Evolutionary conservation across 2,797 vertebrate species (phyloP).

Genomic region (Hipposideros larvatus): DNA sequence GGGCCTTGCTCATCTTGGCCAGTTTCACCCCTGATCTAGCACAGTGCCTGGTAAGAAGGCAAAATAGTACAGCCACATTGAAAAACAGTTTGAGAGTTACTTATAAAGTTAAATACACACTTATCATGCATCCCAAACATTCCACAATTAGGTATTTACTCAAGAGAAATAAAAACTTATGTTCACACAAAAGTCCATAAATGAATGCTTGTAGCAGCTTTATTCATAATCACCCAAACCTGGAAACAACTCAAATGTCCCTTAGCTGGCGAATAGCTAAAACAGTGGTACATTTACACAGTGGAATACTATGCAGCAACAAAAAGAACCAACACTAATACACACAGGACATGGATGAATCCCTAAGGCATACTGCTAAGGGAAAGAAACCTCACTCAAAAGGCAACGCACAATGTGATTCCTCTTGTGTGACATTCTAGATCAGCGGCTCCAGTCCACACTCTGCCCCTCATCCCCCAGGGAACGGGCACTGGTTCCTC

Average conservation of each 20-base stretch:
- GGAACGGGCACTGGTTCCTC: rapidly evolving
- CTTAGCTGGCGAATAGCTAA: background rate
- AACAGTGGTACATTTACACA: rapidly evolving
- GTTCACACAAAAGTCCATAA: background rate
- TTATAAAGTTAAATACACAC: background rate
- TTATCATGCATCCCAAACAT: too few species aligned
- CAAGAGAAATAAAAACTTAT: background rate
- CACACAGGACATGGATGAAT: rapidly evolving
- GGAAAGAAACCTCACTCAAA: background rate
- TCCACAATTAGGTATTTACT: background rate
- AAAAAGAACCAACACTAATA: rapidly evolving
- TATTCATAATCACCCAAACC: background rate
- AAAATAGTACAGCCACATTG: background rate
- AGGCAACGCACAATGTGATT: background rate
- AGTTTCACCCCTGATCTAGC: too few species aligned
- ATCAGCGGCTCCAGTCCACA: background rate
- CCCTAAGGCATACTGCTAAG: background rate
- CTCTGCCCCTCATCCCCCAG: background rate
- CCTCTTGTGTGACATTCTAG: background rate
- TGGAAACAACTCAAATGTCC: background rate
- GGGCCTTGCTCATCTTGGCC: background rate
- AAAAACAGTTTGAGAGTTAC: background rate
- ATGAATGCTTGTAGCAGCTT: background rate
- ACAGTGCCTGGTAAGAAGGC: background rate
- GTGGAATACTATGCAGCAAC: background rate